Evolutionary conservation across 2,113 vertebrate genomes (phyloP).

Genomic region (Saccopteryx leptura): DNA sequence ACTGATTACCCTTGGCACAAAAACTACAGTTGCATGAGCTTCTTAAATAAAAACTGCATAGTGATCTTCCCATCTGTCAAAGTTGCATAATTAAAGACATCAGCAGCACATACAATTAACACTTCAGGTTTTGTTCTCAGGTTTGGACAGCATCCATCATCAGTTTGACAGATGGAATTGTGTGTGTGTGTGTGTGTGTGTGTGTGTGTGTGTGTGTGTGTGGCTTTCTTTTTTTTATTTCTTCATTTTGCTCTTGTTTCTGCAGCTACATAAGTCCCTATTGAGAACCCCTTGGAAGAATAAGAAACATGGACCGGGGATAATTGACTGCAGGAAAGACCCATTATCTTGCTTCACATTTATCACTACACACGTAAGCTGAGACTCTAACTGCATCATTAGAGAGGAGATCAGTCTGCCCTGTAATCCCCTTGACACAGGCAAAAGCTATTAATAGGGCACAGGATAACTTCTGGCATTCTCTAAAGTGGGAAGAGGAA

Average conservation of each 20-base stretch:
- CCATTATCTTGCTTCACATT: slow-evolving; percentile 69
- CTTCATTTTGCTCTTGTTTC: slow-evolving; percentile 76
- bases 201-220: no score
- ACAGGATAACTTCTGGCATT: slow-evolving; percentile 15
- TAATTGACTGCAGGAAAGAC: slow-evolving; percentile 60
- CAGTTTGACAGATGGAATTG: slow-evolving; percentile 83
- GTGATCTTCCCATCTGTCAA: slow-evolving; percentile 89
- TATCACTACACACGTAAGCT: slow-evolving; percentile 21
- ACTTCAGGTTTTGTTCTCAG: slow-evolving; percentile 83
- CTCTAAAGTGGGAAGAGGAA: slow-evolving; percentile 20
- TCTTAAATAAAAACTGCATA: slow-evolving; percentile 87
- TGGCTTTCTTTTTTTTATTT: slow-evolving; percentile 79
- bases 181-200: not conserved
- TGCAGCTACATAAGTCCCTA: not conserved
- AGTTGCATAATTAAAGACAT: slow-evolving; percentile 85
- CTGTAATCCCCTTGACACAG: not conserved
- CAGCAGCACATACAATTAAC: slow-evolving; percentile 82
- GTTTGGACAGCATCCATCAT: slow-evolving; percentile 79
- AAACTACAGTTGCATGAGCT: slow-evolving; percentile 74
- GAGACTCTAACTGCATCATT: slow-evolving; percentile 62
- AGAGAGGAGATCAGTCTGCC: slow-evolving; percentile 49
- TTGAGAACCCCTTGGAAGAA: not conserved
- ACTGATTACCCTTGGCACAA: slow-evolving; percentile 85
- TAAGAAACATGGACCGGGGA: not conserved
- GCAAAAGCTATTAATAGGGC: slow-evolving; percentile 45